Evolutionary conservation across 2,888 invertebrate species (phyloP), one percentile per base, ranked within the genome.

Genomic region (Charanyca ferruginea): DNA sequence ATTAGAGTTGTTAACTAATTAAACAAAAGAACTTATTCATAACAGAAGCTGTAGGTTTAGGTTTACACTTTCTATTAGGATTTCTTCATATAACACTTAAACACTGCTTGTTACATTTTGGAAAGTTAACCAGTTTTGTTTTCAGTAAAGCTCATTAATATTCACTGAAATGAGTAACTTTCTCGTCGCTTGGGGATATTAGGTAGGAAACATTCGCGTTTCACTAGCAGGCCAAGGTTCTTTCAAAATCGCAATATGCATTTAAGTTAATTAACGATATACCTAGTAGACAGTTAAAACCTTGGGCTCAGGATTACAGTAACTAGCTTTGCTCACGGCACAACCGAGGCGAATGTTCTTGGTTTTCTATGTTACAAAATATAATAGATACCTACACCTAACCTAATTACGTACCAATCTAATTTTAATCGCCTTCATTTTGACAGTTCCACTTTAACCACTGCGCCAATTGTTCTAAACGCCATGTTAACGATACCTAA

Each of bases 141-240:
- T 77, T 71, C 77, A 77, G 75, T 69, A 52, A 57, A 65, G 49
- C 68, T 71, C 68, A 73, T 83, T 71, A 71, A 67, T 77, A 80
- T 77, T 77, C 78, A 74, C 65, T 73, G 70, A 75, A 83, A 80
- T 62, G 49, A 62, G 74, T 49, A 78, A 74, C 67, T 80, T 69
- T 80, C 83, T 71, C 60, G 55, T 49, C 18, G 70, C 49, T 62
- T 25, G 61, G 44, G 62, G 41, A 77, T 74, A 81, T 80, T 61
- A 68, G 62, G 65, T 68, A 59, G 65, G 53, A 76, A 70, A 63
- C 65, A 70, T 55, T 73, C 57, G 54, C 63, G 66, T 65, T 67
- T 66, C 66, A 63, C 67, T 82, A 59, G 48, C 66, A 18, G 66
- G 48, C 61, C 80, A 73, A 81, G 69, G 74, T 28, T 65, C 35